Conservation (phyloP, 53 echinoderm and acorn worm species). For the Holothuria scabra region DNA sequence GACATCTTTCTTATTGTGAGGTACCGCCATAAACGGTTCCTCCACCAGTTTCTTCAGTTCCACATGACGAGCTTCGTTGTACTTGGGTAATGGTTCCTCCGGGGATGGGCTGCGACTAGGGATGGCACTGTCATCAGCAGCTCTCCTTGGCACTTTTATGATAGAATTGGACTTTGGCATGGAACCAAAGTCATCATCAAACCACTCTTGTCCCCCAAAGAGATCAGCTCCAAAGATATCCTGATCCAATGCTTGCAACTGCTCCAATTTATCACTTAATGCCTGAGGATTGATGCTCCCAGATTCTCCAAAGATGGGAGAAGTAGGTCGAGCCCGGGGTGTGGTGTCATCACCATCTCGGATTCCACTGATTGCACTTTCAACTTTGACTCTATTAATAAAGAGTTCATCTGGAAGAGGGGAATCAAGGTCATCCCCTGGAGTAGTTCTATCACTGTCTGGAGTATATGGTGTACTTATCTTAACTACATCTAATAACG, state of each 20-base stretch:
- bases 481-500: slow-evolving; percentile 27
- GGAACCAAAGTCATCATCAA: slow-evolving; percentile 92
- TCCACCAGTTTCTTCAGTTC: slow-evolving; percentile 87
- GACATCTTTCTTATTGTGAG: slow-evolving; percentile 87
- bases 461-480: slow-evolving; percentile 78
- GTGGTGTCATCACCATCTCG: slow-evolving; percentile 67
- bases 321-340: slow-evolving; percentile 86
- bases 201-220: slow-evolving; percentile 98
- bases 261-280: slow-evolving; percentile 78
- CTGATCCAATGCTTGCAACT: slow-evolving; percentile 72
- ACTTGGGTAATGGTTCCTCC: slow-evolving; percentile 54
- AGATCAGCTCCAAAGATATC: slow-evolving; percentile 85
- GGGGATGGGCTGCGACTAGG: slow-evolving; percentile 13
- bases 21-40: slow-evolving; percentile 94
- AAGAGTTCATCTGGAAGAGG: slow-evolving; percentile 88
- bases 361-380: slow-evolving; percentile 60
- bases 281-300: slow-evolving; percentile 88
- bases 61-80: slow-evolving; percentile 57
- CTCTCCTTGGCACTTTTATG: slow-evolving; percentile 87
- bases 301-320: slow-evolving; percentile 93
- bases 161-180: slow-evolving; percentile 94
- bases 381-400: slow-evolving; percentile 75
- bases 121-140: slow-evolving; percentile 52
- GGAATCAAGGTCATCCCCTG: slow-evolving; percentile 53
- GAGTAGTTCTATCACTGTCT: slow-evolving; percentile 64